Percentiles rank a stretch among this genome's conserved stretches.
These are phyloP conservation scores for Gnathonemus longibarbis DNA, from an alignment of 2,113 vertebrate species.

Conservation along the genomic window DNA sequence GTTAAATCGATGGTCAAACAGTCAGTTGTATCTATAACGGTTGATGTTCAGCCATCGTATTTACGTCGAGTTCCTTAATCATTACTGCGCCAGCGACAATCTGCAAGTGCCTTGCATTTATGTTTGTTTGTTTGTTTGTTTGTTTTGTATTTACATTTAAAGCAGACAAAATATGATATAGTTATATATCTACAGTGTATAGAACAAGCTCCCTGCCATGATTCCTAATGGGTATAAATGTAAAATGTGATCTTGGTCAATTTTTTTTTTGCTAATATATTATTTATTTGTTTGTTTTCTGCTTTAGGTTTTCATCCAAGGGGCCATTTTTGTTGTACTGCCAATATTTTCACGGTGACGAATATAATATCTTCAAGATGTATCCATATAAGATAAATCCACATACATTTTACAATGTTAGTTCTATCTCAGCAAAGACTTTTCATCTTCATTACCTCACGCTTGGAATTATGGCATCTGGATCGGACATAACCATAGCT, in stretches of 20 bases:
- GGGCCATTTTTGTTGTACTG: slow-evolving; percentile 35
- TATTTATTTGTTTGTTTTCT: slow-evolving; percentile 15
- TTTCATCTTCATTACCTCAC: slow-evolving; percentile 39
- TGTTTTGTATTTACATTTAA: background rate
- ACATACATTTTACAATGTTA: background rate
- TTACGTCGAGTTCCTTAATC: background rate
- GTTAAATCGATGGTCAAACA: background rate
- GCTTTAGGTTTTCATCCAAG: slow-evolving; percentile 57
- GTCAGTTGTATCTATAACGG: background rate
- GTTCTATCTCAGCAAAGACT: slow-evolving; percentile 18
- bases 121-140: background rate
- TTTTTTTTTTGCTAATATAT: slow-evolving; percentile 9
- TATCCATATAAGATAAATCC: background rate
- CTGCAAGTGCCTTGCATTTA: background rate
- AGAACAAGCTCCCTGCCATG: background rate
- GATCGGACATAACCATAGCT: background rate
- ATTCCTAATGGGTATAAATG: slow-evolving; percentile 19
- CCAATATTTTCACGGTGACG: slow-evolving; percentile 28
- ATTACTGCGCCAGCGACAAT: too few species aligned
- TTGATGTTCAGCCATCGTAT: background rate
- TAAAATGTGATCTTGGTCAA: background rate
- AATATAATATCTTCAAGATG: slow-evolving; percentile 39
- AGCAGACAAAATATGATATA: background rate
- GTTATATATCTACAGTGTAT: background rate
- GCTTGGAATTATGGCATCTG: slow-evolving; percentile 15